phyloP scores from a whole-genome alignment of 2,888 invertebrate genomes.

The Lacanobia oleracea region DNA sequence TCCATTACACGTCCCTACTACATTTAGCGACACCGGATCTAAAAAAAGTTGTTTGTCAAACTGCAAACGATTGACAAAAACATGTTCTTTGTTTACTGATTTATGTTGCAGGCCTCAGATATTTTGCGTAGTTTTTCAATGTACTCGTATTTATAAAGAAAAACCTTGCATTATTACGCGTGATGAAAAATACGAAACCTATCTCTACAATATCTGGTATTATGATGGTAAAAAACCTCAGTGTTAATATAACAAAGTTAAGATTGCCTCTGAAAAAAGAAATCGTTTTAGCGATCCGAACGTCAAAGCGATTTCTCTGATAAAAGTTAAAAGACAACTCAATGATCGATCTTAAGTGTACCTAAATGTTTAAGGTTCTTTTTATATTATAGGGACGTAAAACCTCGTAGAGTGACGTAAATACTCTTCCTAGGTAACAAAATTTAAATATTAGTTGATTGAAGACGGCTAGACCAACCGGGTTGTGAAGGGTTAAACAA shows the following conservation, averaged over 20 bases:
- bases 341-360: background rate
- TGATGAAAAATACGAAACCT: background rate
- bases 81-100: too few relatives aligned
- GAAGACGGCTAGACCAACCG: background rate
- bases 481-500: background rate
- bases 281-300: background rate
- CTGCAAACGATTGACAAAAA: background rate
- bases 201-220: background rate
- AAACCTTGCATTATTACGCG: background rate
- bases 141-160: background rate
- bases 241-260: background rate
- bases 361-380: background rate
- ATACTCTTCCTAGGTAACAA: background rate
- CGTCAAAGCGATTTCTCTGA: background rate
- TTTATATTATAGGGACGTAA: background rate
- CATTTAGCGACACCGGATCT: background rate
- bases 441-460: background rate
- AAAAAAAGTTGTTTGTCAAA: background rate
- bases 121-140: background rate
- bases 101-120: background rate
- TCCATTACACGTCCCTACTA: background rate
- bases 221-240: background rate
- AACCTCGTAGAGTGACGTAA: background rate
- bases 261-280: background rate
- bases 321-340: background rate